These are phyloP conservation scores for Gobiocypris rarus DNA, from an alignment of 2,113 vertebrate genomes.

Conservation along the genomic window DNA sequence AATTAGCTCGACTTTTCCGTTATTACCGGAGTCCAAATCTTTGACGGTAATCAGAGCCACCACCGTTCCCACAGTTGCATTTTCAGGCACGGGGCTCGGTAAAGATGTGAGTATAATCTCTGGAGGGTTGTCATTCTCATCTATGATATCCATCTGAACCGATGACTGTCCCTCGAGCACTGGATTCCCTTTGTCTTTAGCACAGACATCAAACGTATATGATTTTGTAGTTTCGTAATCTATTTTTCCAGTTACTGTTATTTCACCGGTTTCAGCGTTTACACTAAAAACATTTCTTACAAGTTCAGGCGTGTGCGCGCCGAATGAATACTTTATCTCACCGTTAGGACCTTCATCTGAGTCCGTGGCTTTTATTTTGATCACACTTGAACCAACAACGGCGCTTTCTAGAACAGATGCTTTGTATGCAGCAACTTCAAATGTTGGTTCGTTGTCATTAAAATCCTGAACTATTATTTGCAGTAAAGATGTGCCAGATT, in stretches of 20 bases:
- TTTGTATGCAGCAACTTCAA: conserved; percentile 73
- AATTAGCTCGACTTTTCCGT: conserved; percentile 62
- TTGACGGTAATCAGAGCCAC: conserved; percentile 69
- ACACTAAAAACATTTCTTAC: conserved; percentile 70
- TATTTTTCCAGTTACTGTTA: conserved; percentile 73
- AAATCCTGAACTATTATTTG: conserved; percentile 10
- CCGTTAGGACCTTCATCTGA: conserved; percentile 72
- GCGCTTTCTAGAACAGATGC: conserved; percentile 77
- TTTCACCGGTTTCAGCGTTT: conserved; percentile 76
- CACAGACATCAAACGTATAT: conserved; percentile 79
- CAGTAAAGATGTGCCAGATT: conserved; percentile 53
- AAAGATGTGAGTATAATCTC: conserved; percentile 77
- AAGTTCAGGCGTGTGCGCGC: conserved; percentile 55
- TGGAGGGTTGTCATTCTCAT: conserved; percentile 83
- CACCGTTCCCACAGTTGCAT: conserved; percentile 68
- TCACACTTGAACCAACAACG: conserved; percentile 69
- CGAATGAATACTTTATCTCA: conserved; percentile 67
- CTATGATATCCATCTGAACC: conserved; percentile 77
- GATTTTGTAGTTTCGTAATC: conserved; percentile 80
- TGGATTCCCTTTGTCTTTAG: conserved; percentile 83
- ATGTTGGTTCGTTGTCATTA: conserved; percentile 1
- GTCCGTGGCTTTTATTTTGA: conserved; percentile 76
- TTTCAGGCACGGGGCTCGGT: conserved; percentile 68
- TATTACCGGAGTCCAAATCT: conserved; percentile 70
- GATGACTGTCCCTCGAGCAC: conserved; percentile 79